Evolutionary conservation across 2,113 vertebrate genomes (phyloP), one percentile per base, ranked within the genome.

Genomic region (Athene noctua): DNA sequence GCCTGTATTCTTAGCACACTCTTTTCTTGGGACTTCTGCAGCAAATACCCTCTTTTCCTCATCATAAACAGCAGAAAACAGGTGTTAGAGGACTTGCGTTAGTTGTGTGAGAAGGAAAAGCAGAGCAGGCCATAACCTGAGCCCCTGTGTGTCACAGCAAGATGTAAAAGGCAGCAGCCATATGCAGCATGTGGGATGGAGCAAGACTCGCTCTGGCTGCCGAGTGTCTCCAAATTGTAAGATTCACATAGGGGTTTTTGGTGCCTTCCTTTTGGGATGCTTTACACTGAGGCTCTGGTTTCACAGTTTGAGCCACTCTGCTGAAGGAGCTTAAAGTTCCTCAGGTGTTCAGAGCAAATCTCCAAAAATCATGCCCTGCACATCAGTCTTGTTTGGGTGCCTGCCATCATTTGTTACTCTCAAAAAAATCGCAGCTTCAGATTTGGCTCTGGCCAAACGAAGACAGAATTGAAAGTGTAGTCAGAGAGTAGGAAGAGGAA

Each of bases 161-260:
- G 62, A 25, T 1, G 5, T 14, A n/a, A 55, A 52, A 57, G 32
- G 18, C 46, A 75, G 26, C 16, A 54, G 15, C 8, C 7, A 4
- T 5, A 2, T 44, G 32, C 44, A 83, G 49, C 20, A 13, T 5
- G 11, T 0, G 0, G 38, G 15, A 42, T 0, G 0, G 22, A 74
- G 32, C 1, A 6, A 74, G 63, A 8, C 46, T 86, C 29, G 36
- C 26, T 75, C 38, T 57, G 32, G 5, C 61, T 82, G 13, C 38
- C 2, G 8, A 70, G 27, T 23, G 47, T 23, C n/a, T 63, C 32
- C 3, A 3, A 18, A 23, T 42, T 8, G 16, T 78, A 81, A 84
- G 7, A 8, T 74, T 21, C 13, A 11, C 6, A 10, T 2, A 30
- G 5, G 19, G 2, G 1, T 57, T 75, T 86, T 65, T 34, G 6